These are phyloP conservation scores for Diceros bicornis DNA, from an alignment of 2,797 vertebrate genomes.

Conservation along the genomic window DNA sequence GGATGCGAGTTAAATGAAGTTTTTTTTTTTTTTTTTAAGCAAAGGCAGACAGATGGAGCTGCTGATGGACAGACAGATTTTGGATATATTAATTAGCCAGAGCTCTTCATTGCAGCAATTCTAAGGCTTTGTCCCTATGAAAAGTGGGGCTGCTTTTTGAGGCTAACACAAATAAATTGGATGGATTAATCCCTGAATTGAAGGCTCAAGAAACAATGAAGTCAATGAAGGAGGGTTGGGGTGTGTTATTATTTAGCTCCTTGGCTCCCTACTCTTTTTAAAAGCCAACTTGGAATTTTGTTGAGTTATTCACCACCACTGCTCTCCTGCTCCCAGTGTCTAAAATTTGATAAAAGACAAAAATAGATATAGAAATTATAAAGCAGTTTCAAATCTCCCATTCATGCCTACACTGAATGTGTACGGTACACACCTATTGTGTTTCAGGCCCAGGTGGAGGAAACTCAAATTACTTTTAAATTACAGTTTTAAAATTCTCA, in stretches of 20 bases:
- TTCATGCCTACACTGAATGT: neutral
- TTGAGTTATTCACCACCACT: neutral
- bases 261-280: neutral
- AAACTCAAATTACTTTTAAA: neutral
- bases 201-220: constrained; percentile 64
- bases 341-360: neutral
- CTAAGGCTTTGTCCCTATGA: constrained; percentile 47
- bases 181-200: constrained; percentile 37
- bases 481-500: neutral
- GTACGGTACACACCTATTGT: neutral
- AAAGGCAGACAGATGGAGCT: neutral
- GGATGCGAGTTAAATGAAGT: neutral
- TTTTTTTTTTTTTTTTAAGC: neutral
- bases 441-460: neutral
- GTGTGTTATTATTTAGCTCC: neutral
- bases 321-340: neutral
- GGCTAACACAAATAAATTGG: constrained; percentile 60
- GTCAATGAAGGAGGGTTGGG: neutral
- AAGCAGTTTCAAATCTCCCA: neutral
- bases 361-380: neutral
- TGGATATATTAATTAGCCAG: constrained; percentile 41
- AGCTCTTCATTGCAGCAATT: neutral
- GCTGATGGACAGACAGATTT: neutral
- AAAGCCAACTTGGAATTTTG: constrained; percentile 24
- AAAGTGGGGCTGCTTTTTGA: constrained; percentile 52